Base-by-base conservation (phyloP, 2,113 vertebrate species). In the Ranitomeya variabilis region DNA sequence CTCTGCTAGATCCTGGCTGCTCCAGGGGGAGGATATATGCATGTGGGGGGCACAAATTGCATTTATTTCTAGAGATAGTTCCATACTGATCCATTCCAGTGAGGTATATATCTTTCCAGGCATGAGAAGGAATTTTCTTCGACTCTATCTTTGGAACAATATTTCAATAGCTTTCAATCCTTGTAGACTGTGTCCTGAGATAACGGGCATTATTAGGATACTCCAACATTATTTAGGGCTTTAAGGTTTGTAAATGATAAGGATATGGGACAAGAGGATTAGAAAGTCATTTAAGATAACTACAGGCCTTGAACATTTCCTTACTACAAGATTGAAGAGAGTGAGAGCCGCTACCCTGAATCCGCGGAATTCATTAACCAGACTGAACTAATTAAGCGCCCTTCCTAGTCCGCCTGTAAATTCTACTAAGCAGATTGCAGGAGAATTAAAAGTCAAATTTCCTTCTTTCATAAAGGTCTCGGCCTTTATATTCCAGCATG, bases 221-320 rank as follows among this genome's bases (percentile, higher is more conserved):
- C 87, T 84, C 87, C 80, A 89, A 89, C 81, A 78, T 66, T 83
- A 89, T 77, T 89, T 89, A 62, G 71, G 62, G 87, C 87, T 89
- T 89, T 89, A 89, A 89, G 87, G 87, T 89, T 89, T 89, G 87
- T 76, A 83, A 89, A 67, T 78, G 87, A 89, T 89, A 89, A 89
- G 80, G 80, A 89, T 83, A 83, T 83, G 73, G 87, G 87, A 83
- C 87, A 84, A 83, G 81, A 64, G 87, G 87, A 89, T 89, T 89
- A 89, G 83, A 89, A 89, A 89, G 80, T 89, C 19, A 89, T 89
- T 89, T 89, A 84, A 84, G 87, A 89, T 89, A 83, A 84, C 87
- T 89, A 66, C 73, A 55, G 87, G 87, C 87, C 87, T 89, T 89
- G 81, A 89, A 89, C 81, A 78, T 83, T 81, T 87, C 79, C 59